phyloP scores from a whole-genome alignment of 1,140 invertebrate species.

The Drosophila bifasciata region DNA sequence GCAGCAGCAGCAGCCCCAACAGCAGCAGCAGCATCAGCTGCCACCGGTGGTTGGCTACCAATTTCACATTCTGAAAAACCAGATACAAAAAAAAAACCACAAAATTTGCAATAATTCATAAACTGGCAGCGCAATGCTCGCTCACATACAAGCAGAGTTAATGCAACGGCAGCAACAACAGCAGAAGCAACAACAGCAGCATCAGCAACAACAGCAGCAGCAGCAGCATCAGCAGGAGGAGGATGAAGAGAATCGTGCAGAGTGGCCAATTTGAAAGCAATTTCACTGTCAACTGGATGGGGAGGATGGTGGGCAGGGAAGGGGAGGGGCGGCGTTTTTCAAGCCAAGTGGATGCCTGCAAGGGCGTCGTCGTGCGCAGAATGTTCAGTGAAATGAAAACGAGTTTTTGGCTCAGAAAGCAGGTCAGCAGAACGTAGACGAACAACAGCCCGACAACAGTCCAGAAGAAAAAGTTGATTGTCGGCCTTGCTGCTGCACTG shows the following conservation, averaged over 20 bases:
- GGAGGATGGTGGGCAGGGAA: conserved; percentile 12
- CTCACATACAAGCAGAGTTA: conserved; percentile 54
- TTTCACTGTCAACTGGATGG: conserved; percentile 71
- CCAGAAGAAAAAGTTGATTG: conserved; percentile 46
- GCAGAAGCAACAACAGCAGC: conserved; percentile 16
- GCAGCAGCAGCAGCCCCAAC: neutral
- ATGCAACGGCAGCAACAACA: conserved; percentile 27
- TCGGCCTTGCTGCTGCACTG: conserved; percentile 66
- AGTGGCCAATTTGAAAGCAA: conserved; percentile 67
- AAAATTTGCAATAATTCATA: conserved; percentile 80
- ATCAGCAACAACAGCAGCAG: conserved; percentile 12
- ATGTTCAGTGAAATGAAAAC: conserved; percentile 73
- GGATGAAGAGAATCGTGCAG: conserved; percentile 46
- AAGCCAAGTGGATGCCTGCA: conserved; percentile 53
- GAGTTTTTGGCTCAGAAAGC: conserved; percentile 67
- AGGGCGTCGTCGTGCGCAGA: conserved; percentile 67
- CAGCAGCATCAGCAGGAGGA: conserved; percentile 13
- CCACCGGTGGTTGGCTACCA: conserved; percentile 31
- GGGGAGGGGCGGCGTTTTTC: neutral
- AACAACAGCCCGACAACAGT: conserved; percentile 42
- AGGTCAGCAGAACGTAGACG: conserved; percentile 73
- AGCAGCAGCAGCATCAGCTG: conserved; percentile 11
- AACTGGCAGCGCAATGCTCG: conserved; percentile 59
- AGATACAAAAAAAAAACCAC: conserved; percentile 66
- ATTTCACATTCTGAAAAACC: conserved; percentile 80